Evolutionary conservation across 1,140 invertebrate species (phyloP), one percentile per base, ranked within the genome.

Genomic region (Spodoptera litura): DNA sequence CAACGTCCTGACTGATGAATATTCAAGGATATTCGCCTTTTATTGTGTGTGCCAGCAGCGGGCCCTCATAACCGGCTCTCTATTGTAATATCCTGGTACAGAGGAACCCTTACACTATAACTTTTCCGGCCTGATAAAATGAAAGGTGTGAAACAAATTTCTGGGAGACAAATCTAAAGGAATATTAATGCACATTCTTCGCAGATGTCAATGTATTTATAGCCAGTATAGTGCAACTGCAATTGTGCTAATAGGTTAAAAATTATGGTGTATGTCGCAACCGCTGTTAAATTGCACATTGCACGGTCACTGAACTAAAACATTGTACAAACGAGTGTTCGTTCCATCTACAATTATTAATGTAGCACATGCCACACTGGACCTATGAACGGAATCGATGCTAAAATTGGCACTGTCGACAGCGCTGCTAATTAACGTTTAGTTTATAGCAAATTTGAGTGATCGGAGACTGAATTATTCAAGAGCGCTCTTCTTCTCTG

Each of bases 301-400:
- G 83, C 81, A 85, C 79, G 86, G 85, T 83, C 85, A 86, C 78
- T 89, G 88, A 87, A 87, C 88, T 83, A 88, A 88, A 89, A 87
- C 86, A 88, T 88, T 85, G 78, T 81, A 74, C 59, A 58, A 72
- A 53, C 35, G 58, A 86, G 78, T 83, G 81, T 61, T 79, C 82
- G 83, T 83, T 81, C 75, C 61, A 61, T 76, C 84, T 78, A 85
- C 86, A 86, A 86, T 80, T 81, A 82, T 78, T 38, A 85, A 83
- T 86, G 81, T 82, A 72, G 78, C 80, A 83, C 78, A 78, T 79
- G 78, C 51, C 83, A 83, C 86, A 76, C 72, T 72, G 77, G 79
- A 79, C 38, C 79, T 79, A 81, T 80, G 74, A 85, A 85, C 83
- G 62, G 76, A 81, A 76, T 85, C 83, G 70, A 75, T 70, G 77